Percentiles rank a stretch among this genome's conserved stretches.
Conservation (phyloP, 2,888 invertebrate genomes). For the Dastarcus helophoroides region DNA sequence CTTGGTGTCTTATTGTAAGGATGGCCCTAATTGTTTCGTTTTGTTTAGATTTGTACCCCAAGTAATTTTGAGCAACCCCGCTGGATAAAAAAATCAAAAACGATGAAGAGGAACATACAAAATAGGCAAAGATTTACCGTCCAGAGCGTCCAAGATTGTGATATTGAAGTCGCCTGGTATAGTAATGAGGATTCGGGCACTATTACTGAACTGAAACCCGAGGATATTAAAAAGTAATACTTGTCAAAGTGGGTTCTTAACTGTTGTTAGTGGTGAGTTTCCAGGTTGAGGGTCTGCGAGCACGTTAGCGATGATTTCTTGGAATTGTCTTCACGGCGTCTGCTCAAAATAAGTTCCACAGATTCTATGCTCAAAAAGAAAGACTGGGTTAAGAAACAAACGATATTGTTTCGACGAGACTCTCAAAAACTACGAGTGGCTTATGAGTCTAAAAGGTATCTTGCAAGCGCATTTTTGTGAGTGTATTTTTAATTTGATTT, state of each 20-base stretch:
- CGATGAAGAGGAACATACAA: constrained; percentile 46
- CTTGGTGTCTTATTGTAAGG: constrained; percentile 4
- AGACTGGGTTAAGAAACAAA: constrained; percentile 62
- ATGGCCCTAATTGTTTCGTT: constrained; percentile 18
- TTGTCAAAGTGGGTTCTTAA: no score
- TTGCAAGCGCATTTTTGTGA: no score
- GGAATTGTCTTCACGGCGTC: constrained; percentile 82
- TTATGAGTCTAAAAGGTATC: constrained; percentile 22
- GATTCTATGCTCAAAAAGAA: constrained; percentile 67
- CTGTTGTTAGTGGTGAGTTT: constrained; percentile 15
- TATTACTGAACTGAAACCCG: constrained; percentile 62
- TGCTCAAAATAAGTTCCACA: constrained; percentile 62
- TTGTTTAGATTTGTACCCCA: constrained; percentile 38
- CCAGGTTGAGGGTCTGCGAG: constrained; percentile 67
- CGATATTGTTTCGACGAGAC: constrained; percentile 26
- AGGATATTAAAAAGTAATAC: constrained; percentile 57
- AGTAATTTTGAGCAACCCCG: constrained; percentile 63
- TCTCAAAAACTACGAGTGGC: constrained; percentile 26
- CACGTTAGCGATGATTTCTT: constrained; percentile 79
- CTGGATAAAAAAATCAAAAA: constrained; percentile 68
- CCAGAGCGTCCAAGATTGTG: constrained; percentile 68
- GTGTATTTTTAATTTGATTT: no score
- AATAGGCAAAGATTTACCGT: constrained; percentile 52
- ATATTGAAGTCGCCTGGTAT: constrained; percentile 79
- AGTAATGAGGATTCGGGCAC: constrained; percentile 43